Conservation (phyloP, 2,888 invertebrate genomes). For the Ephialtes manifestator region DNA sequence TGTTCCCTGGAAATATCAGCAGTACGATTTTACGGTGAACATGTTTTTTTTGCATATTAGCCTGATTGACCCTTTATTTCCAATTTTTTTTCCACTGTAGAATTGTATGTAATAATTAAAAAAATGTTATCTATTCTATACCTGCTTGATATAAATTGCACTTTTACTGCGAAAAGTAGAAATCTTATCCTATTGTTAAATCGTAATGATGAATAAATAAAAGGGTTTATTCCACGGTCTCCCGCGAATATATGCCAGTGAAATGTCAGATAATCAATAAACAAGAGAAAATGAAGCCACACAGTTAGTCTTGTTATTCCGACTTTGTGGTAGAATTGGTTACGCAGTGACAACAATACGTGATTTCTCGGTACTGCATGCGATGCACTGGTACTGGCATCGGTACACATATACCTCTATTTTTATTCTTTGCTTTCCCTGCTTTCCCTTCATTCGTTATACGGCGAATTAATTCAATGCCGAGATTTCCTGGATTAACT, state of each 20-base stretch:
- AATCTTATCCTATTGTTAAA: background rate
- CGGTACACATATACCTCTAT: constrained; percentile 22
- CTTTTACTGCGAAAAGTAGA: background rate
- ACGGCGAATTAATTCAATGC: constrained; percentile 44
- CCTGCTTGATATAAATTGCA: background rate
- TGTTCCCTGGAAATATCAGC: background rate
- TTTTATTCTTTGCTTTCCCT: constrained; percentile 21
- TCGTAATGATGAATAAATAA: background rate
- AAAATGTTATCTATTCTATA: no score
- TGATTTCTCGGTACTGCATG: constrained; percentile 11
- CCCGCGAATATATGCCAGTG: background rate
- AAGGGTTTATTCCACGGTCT: background rate
- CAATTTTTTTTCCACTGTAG: background rate
- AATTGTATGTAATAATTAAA: no score
- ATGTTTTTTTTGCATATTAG: no score
- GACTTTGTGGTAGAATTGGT: background rate
- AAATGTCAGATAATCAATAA: background rate
- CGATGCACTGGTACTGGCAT: constrained; percentile 12
- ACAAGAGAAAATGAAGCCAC: background rate
- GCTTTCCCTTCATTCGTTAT: constrained; percentile 34
- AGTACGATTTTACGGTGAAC: background rate
- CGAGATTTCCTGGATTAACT: constrained; percentile 59
- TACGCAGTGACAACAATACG: background rate
- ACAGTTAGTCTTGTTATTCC: background rate
- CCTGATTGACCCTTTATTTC: no score